phyloP scores from a whole-genome alignment of 2,888 invertebrate species.

The Platynereis dumerilii region DNA sequence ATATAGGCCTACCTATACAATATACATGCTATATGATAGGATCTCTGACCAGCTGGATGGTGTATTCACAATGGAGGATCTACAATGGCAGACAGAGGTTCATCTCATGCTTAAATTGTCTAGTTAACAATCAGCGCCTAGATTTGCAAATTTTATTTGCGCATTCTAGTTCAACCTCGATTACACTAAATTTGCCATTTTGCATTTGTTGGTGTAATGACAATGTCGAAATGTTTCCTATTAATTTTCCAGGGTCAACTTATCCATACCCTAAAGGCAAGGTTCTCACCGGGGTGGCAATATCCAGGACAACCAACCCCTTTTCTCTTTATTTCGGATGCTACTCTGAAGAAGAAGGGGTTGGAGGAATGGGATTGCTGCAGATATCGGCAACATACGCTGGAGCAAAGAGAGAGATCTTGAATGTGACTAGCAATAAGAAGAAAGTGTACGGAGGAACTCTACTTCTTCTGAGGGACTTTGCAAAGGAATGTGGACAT shows the following conservation, averaged over 20 bases:
- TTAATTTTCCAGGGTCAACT: background rate
- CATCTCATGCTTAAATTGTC: too few species aligned
- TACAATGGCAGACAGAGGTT: too few species aligned
- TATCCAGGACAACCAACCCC: background rate
- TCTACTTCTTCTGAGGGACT: constrained; percentile 10
- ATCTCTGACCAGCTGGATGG: too few species aligned
- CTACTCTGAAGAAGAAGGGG: constrained; percentile 12
- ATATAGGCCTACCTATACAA: too few species aligned
- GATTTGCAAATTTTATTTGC: too few species aligned
- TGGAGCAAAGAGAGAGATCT: constrained; percentile 3
- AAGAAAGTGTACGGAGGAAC: constrained; percentile 11
- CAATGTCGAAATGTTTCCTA: too few species aligned
- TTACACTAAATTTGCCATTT: too few species aligned
- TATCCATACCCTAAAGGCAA: constrained; percentile 6
- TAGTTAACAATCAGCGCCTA: too few species aligned
- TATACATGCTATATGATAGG: too few species aligned
- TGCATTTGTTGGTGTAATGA: too few species aligned
- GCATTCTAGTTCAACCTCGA: too few species aligned
- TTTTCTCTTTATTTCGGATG: constrained; percentile 20
- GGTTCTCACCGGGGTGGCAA: constrained; percentile 18
- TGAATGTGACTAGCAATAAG: constrained; percentile 10
- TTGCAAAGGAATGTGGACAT: background rate
- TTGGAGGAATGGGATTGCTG: constrained; percentile 16
- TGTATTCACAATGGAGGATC: too few species aligned
- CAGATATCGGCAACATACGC: background rate